A percentile compares a stretch with the other conserved stretches of the same genome.
Evolutionary conservation across 1,140 invertebrate species (phyloP).

Genomic region (Marisa cornuarietis): DNA sequence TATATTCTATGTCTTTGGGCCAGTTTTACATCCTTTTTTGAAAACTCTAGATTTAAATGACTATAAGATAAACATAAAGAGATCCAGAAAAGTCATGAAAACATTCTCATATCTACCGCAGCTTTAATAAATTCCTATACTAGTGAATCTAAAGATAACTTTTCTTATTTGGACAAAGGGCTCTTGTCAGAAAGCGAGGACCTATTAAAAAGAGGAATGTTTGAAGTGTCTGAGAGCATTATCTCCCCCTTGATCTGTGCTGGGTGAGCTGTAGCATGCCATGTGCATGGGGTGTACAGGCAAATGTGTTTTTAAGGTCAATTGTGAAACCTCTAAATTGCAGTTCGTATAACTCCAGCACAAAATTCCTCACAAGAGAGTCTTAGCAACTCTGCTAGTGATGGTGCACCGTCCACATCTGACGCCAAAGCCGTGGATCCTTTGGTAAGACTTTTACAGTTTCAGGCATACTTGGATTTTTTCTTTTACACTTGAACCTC

Average conservation of each 20-base stretch:
- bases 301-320: background rate
- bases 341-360: constrained; percentile 1
- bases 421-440: constrained; percentile 10
- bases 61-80: too few relatives aligned
- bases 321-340: background rate
- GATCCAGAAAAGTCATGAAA: too few relatives aligned
- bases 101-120: too few relatives aligned
- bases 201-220: background rate
- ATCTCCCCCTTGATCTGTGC: background rate
- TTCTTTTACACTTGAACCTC: background rate
- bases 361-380: constrained; percentile 31
- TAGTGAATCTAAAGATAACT: background rate
- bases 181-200: too few relatives aligned
- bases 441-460: constrained; percentile 13
- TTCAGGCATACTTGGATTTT: background rate
- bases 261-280: background rate
- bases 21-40: too few relatives aligned
- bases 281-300: background rate
- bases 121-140: background rate
- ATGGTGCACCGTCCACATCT: background rate
- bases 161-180: background rate
- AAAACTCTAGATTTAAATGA: too few relatives aligned
- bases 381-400: constrained; percentile 16
- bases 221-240: background rate
- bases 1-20: too few relatives aligned